Evolutionary conservation across 2,888 invertebrate species (phyloP), one percentile per base, ranked within the genome.

Genomic region (Andrena trimmerana): DNA sequence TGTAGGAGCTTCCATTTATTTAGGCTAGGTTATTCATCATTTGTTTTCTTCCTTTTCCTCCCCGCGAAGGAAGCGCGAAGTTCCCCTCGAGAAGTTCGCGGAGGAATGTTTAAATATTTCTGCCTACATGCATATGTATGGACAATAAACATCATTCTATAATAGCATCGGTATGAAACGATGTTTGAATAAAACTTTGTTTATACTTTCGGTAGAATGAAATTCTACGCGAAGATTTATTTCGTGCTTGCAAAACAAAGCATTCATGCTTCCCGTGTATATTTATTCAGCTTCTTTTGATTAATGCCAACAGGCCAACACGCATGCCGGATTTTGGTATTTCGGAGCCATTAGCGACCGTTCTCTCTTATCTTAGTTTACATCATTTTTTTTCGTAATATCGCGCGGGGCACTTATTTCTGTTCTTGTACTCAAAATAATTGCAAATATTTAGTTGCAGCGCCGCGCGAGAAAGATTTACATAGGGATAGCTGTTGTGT

Each of bases 201-300:
- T 33, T 27, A 48, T 31, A 54, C 16, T 78, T 60, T 63, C 20
- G 48, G 29, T 6, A 59, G 62, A 60, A 36, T 29, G 13, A 52
- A 77, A 66, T 13, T 20, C n/a, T 60, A 20, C 13, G 42, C 31
- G n/a, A 54, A 78, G 72, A 85, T 78, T 78, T 78, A 73, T 63
- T 16, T 10, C 31, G 16, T n/a, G 57, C 20, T 57, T 66, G 50
- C 29, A 31, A 72, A 85, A 69, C 66, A 63, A 57, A 65, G 73
- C 70, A 57, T 83, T 10, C 29, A 42, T 50, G 69, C 54, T 81
- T 84, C 84, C 73, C 67, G 70, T 86, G 86, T 86, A 73, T 86
- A 86, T 86, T 86, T 84, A 70, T 65, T 24, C 68, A 70, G 67
- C 65, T 29, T 42, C 52, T 7, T 24, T 57, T 75, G 80, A 73